Base-by-base conservation (phyloP, 53 echinoderm and acorn worm genomes). In the Paracentrotus lividus region DNA sequence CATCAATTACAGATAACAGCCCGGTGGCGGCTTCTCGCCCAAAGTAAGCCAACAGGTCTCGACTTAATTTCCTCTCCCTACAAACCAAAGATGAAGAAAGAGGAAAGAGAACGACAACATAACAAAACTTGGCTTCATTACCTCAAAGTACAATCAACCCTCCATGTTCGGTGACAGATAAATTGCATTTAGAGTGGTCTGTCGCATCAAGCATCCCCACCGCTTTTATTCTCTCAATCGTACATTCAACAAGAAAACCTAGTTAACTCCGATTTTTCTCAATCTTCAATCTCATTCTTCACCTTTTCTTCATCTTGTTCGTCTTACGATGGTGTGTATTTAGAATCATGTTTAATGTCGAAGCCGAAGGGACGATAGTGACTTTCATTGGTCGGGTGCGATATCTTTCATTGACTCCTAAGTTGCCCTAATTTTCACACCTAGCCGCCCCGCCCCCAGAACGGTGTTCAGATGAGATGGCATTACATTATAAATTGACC, bases 351-450 rank as follows among this genome's bases (percentile, higher is more conserved):
- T 58, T 90, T 90, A 66, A 68, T 8, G 67, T 72, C 75, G 10
- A 13, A 49, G 49, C 91, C 91, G 72, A 45, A 36, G 75, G 72
- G 34, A 16, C 47, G 86, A 1, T 55, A 10, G 51, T 51, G 89
- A 90, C 68, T 49, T 49, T 90, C 69, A 90, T 90, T 90, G 91
- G 69, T 49, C 57, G 53, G 69, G 68, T 72, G 34, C 49, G 75
- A 72, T 90, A 90, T 90, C 75, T 75, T 40, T 75, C 52, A 51
- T 90, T 54, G 91, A 72, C 91, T 69, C 75, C 69, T 90, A 90
- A 90, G 69, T 90, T 90, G 91, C 52, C 67, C 91, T 72, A 90
- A 90, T 90, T 90, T 90, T 90, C 91, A 90, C 91, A 90, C 91
- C 91, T 90, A 31, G 75, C 91, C 75, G 91, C 44, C 91, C 91